These are phyloP conservation scores for Eubasilissa regina DNA, from an alignment of 1,140 invertebrate species.

Conservation along the genomic window DNA sequence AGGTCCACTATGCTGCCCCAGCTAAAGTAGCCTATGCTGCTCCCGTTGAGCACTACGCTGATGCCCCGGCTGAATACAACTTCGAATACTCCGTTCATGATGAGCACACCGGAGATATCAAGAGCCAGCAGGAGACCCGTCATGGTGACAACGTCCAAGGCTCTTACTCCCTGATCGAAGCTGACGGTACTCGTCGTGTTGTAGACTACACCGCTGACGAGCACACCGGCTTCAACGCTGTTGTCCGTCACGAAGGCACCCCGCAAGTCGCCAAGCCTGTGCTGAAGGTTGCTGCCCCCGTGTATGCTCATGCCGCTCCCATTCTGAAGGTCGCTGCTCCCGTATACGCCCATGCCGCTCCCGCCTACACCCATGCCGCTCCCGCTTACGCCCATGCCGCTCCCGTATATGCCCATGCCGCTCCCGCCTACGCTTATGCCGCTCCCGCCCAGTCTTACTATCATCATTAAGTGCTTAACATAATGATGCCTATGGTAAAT, in stretches of 20 bases:
- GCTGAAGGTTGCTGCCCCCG: conserved; percentile 60
- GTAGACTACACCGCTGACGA: conserved; percentile 83
- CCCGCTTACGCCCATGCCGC: conserved; percentile 33
- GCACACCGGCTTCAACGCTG: conserved; percentile 80
- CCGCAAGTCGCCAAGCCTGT: conserved; percentile 62
- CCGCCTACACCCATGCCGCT: too few species aligned
- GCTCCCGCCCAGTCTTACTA: too few species aligned
- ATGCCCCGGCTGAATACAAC: conserved; percentile 26
- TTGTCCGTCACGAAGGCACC: conserved; percentile 74
- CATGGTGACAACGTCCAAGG: conserved; percentile 75
- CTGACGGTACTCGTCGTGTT: conserved; percentile 80
- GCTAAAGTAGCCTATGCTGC: too few species aligned
- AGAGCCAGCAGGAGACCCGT: conserved; percentile 74
- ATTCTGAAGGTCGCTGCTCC: too few species aligned
- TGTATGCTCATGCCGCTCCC: too few species aligned
- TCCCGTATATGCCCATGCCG: neutral
- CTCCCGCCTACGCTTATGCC: too few species aligned
- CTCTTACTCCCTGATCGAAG: conserved; percentile 74
- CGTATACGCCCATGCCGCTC: too few species aligned
- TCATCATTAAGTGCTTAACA: too few species aligned
- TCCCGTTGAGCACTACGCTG: conserved; percentile 61
- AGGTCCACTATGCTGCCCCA: conserved; percentile 58
- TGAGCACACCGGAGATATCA: conserved; percentile 74
- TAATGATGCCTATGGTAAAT: too few species aligned
- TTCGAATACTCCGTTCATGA: conserved; percentile 74